Conservation (phyloP, 2,888 invertebrate genomes). For the Lumbricus terrestris region DNA sequence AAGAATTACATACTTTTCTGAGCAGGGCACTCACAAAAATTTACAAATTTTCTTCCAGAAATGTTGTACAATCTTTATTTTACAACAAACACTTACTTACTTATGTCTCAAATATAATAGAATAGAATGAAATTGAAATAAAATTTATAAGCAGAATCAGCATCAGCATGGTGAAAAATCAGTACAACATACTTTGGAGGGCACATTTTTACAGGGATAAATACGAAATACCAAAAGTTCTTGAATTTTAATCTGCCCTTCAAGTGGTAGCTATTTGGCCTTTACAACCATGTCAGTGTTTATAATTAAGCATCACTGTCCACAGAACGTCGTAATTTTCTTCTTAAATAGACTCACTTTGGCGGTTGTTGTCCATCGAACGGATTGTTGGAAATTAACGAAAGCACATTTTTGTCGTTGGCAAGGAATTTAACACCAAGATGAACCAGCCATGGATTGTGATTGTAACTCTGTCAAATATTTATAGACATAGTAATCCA, state of each 20-base stretch:
- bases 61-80: too few relatives aligned
- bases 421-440: slow-evolving; percentile 55
- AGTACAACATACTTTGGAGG: too few relatives aligned
- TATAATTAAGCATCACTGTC: background rate
- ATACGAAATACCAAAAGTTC: background rate
- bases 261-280: background rate
- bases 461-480: slow-evolving; percentile 52
- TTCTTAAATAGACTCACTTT: slow-evolving; percentile 44
- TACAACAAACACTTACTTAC: too few relatives aligned
- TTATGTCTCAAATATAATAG: too few relatives aligned
- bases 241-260: background rate
- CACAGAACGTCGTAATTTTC: background rate
- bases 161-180: too few relatives aligned
- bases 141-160: too few relatives aligned
- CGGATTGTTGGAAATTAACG: slow-evolving; percentile 57
- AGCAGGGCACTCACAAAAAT: too few relatives aligned
- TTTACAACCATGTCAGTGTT: background rate
- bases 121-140: too few relatives aligned
- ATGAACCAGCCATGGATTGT: slow-evolving; percentile 59
- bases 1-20: too few relatives aligned
- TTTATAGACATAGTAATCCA: background rate
- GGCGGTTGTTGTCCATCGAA: slow-evolving; percentile 55
- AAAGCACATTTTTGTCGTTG: slow-evolving; percentile 52
- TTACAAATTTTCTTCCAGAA: too few relatives aligned
- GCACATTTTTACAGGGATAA: background rate